Evolutionary conservation across 2,888 invertebrate genomes (phyloP).

Genomic region (Sericinus montela): DNA sequence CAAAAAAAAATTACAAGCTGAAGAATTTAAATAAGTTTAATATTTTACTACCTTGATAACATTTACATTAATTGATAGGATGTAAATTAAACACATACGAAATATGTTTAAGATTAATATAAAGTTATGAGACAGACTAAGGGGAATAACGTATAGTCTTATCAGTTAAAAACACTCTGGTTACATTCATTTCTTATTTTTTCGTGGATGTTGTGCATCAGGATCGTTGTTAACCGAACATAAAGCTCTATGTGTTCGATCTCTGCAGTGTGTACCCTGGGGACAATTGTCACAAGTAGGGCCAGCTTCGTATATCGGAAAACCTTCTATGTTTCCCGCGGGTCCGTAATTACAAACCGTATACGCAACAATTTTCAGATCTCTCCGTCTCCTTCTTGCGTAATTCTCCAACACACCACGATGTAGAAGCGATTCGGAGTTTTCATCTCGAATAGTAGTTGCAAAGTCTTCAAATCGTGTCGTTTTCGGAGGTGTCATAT

Average conservation of each 20-base stretch:
- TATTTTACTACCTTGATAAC: too few relatives aligned
- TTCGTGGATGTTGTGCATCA: conserved; percentile 28
- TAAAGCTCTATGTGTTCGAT: conserved; percentile 59
- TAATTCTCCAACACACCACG: conserved; percentile 38
- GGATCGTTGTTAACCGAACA: conserved; percentile 59
- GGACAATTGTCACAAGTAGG: conserved; percentile 59
- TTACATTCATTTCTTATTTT: too few relatives aligned
- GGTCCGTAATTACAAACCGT: conserved; percentile 73
- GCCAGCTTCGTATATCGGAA: conserved; percentile 66
- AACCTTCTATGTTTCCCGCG: conserved; percentile 68
- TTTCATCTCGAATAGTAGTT: conserved; percentile 26
- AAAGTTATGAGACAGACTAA: too few relatives aligned
- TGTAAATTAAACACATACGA: too few relatives aligned
- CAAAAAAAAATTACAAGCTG: too few relatives aligned
- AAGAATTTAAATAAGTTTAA: too few relatives aligned
- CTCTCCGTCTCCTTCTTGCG: conserved; percentile 32
- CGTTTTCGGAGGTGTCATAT: conserved; percentile 37
- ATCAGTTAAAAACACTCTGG: too few relatives aligned
- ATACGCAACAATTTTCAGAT: conserved; percentile 57
- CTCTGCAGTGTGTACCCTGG: conserved; percentile 56
- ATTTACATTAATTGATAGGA: too few relatives aligned
- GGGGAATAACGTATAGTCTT: too few relatives aligned
- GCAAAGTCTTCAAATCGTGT: conserved; percentile 44
- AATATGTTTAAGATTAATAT: too few relatives aligned
- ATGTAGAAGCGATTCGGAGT: conserved; percentile 49